These are phyloP conservation scores for Priocnemis perturbator DNA, from an alignment of 2,888 invertebrate species.

Conservation along the genomic window DNA sequence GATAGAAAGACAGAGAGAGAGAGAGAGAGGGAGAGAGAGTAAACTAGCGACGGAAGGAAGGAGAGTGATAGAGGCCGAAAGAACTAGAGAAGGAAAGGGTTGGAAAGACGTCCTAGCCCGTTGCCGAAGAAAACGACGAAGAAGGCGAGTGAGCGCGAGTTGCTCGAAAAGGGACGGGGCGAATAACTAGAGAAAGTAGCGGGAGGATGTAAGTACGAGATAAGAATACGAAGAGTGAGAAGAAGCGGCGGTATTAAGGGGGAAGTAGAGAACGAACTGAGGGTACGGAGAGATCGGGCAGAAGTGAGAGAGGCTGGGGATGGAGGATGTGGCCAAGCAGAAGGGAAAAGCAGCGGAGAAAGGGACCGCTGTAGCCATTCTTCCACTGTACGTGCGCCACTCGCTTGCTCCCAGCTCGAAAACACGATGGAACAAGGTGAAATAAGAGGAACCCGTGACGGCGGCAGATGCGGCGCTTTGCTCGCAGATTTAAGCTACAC, in stretches of 20 bases:
- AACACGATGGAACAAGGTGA: conserved; percentile 31
- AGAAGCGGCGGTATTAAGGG: neutral
- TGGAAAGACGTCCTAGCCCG: conserved; percentile 8
- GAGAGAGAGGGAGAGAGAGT: neutral
- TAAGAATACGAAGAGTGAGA: too few species aligned
- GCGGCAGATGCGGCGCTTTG: conserved; percentile 36
- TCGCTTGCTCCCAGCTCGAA: conserved; percentile 26
- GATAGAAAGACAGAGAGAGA: neutral
- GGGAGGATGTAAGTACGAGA: neutral
- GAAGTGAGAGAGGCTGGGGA: conserved; percentile 6
- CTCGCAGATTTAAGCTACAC: conserved; percentile 38
- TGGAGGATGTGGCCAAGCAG: neutral
- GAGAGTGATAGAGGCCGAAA: conserved; percentile 11
- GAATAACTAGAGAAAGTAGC: conserved; percentile 17
- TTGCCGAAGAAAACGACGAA: conserved; percentile 18
- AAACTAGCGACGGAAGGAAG: neutral
- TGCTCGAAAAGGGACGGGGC: conserved; percentile 9
- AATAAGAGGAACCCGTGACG: conserved; percentile 41
- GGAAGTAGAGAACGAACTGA: conserved; percentile 8
- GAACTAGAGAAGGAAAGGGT: conserved; percentile 14
- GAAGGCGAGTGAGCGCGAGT: conserved; percentile 12
- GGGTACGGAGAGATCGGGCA: neutral
- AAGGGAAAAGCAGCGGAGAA: conserved; percentile 6
- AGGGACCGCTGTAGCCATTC: neutral
- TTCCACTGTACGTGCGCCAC: conserved; percentile 24